phyloP scores from a whole-genome alignment of 2,113 vertebrate species.

The Anarrhichthys ocellatus region DNA sequence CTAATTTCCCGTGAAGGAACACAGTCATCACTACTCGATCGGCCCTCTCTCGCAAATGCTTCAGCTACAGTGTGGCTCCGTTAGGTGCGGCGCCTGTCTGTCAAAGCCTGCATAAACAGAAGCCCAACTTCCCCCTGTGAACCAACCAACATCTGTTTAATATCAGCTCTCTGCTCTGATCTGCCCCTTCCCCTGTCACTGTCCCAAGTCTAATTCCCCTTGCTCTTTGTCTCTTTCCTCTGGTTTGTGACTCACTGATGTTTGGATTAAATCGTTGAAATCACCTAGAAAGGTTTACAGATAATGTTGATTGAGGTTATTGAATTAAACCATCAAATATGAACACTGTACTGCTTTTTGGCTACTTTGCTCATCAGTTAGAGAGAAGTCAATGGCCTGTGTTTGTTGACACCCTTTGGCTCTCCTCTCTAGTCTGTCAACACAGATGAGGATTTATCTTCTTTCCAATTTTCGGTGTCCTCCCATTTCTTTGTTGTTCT shows the following conservation, averaged over 20 bases:
- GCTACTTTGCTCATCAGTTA: background rate
- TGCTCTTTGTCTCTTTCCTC: slow-evolving; percentile 30
- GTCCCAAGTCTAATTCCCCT: slow-evolving; percentile 2
- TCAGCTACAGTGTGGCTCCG: background rate
- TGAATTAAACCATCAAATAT: background rate
- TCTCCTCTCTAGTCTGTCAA: background rate
- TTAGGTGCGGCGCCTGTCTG: slow-evolving; percentile 55
- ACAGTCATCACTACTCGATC: slow-evolving; percentile 17
- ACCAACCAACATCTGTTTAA: slow-evolving; percentile 69
- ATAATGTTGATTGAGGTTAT: background rate
- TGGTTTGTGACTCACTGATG: background rate
- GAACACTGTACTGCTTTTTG: background rate
- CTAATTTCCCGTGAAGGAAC: slow-evolving; percentile 58
- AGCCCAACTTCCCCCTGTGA: slow-evolving; percentile 50
- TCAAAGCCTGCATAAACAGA: slow-evolving; percentile 68
- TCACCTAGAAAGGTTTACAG: background rate
- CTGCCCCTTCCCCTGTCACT: slow-evolving; percentile 42
- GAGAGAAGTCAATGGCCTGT: background rate
- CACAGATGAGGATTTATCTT: slow-evolving; percentile 8
- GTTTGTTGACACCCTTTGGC: background rate
- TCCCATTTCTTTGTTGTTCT: slow-evolving; percentile 4
- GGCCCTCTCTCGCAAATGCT: background rate
- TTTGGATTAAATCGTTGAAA: slow-evolving; percentile 3
- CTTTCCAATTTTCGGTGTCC: background rate
- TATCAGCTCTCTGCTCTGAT: slow-evolving; percentile 53